Percentiles rank a stretch among this genome's conserved stretches.
phyloP scores from a whole-genome alignment of 2,113 vertebrate genomes.

The Cavia aperea region DNA sequence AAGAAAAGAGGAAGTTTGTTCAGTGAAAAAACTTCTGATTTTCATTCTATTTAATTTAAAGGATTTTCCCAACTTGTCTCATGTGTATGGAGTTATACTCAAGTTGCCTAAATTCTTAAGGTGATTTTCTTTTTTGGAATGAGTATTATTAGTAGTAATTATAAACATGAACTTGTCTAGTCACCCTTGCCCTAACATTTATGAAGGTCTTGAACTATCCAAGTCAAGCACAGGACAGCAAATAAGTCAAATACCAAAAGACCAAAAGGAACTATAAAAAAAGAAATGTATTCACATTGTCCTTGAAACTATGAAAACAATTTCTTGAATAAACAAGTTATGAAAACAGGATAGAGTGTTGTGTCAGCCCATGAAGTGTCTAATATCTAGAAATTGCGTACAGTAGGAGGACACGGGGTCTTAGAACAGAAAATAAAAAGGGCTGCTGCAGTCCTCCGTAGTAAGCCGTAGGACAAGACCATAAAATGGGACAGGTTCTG shows the following conservation, averaged over 20 bases:
- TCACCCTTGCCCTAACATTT: conserved; percentile 5
- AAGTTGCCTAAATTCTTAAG: conserved; percentile 27
- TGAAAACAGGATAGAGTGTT: conserved; percentile 52
- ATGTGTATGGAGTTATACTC: conserved; percentile 1
- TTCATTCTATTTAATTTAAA: conserved; percentile 25
- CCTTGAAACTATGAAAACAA: conserved; percentile 68
- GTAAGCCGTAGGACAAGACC: conserved; percentile 29
- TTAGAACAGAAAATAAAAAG: conserved; percentile 33
- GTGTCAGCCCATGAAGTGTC: neutral
- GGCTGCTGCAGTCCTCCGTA: conserved; percentile 2
- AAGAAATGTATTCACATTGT: conserved; percentile 62
- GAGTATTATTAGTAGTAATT: conserved; percentile 28
- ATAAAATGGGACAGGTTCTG: conserved; percentile 41
- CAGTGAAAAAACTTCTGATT: neutral
- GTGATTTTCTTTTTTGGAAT: conserved; percentile 45
- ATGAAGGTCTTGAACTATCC: conserved; percentile 43
- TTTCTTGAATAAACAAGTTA: conserved; percentile 64
- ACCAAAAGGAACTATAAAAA: conserved; percentile 66
- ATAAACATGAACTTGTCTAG: conserved; percentile 43
- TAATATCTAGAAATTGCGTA: conserved; percentile 48
- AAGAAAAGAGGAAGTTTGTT: conserved; percentile 32
- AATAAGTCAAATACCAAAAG: conserved; percentile 63
- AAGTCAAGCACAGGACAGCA: conserved; percentile 54
- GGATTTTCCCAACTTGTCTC: neutral
- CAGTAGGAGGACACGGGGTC: conserved; percentile 27